Evolutionary conservation across 2,797 vertebrate species (phyloP).

Genomic region (Halcyon chelicuti): DNA sequence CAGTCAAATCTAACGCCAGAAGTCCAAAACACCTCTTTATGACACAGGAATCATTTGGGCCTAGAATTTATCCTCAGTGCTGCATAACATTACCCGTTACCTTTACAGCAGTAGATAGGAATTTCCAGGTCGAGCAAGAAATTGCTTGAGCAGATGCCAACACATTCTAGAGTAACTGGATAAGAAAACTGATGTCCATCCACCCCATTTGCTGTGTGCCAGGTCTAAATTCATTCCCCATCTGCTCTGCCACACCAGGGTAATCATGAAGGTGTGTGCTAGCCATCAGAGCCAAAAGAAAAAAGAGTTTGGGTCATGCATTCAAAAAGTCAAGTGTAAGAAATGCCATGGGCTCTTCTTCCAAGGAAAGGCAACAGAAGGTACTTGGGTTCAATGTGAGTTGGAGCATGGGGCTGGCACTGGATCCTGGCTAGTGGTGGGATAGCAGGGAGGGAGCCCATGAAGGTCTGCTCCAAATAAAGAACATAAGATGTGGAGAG

Average conservation of each 20-base stretch:
- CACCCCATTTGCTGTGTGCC: neutral
- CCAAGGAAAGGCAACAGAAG: neutral
- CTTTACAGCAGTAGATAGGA: constrained; percentile 8
- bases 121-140: constrained; percentile 31
- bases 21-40: constrained; percentile 28
- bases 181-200: neutral
- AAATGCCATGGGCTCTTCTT: neutral
- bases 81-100: neutral
- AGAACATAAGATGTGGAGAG: neutral
- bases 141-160: neutral
- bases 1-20: neutral
- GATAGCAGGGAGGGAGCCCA: neutral
- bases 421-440: neutral
- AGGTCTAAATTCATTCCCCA: neutral
- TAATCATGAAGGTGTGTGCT: neutral
- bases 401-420: neutral
- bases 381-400: rapidly evolving
- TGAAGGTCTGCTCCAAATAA: neutral
- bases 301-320: rapidly evolving
- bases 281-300: neutral
- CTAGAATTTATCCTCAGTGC: neutral
- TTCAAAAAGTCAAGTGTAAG: neutral
- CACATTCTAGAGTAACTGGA: neutral
- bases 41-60: neutral
- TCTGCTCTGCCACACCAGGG: neutral